Evolutionary conservation across 2,888 invertebrate genomes (phyloP), one percentile per base, ranked within the genome.

Genomic region (Parnassius glacialis): DNA sequence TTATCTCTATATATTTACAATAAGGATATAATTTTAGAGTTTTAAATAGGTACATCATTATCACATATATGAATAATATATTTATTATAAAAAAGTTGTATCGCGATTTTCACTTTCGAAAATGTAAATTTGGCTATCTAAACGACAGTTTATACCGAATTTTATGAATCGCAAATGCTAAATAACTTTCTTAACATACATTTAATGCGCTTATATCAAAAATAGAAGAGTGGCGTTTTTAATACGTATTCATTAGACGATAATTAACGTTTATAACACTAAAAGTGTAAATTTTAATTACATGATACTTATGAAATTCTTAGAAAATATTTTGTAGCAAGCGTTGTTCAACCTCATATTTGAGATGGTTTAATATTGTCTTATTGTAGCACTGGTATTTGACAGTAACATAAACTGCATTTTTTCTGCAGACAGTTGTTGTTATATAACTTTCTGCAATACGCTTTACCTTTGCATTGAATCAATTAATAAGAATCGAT

Each of bases 401-500:
- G 13, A 43, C 9, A 13, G n/a, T n/a, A 42, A 43, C 16, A 45
- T 51, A 25, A 9, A 54, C 9, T 42, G 50, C 13, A 43, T 42
- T 53, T 53, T 45, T 55, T 42, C 47, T 11, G 11, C 9, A 41
- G 42, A 48, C 20, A 11, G 48, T 58, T 57, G 44, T 62, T 13
- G 47, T 63, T 64, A 64, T 57, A 57, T 64, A 64, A 64, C 52
- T 48, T 64, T 64, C 59, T 59, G 63, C 63, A 64, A 52, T 55
- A 54, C 59, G 63, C 48, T 48, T 52, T 34, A 51, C 2, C 41
- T 47, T 47, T 59, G 52, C 59, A 62, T 48, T 53, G 42, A 20
- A 57, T 2, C 42, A 62, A 61, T 61, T 47, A 42, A 62, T 62
- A 62, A 48, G 34, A 34, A 34, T 34, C 34, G 34, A 7, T 7